A percentile compares a stretch with the other conserved stretches of the same genome.
These are phyloP conservation scores for Channa maculata DNA, from an alignment of 2,113 vertebrate species.

Conservation along the genomic window DNA sequence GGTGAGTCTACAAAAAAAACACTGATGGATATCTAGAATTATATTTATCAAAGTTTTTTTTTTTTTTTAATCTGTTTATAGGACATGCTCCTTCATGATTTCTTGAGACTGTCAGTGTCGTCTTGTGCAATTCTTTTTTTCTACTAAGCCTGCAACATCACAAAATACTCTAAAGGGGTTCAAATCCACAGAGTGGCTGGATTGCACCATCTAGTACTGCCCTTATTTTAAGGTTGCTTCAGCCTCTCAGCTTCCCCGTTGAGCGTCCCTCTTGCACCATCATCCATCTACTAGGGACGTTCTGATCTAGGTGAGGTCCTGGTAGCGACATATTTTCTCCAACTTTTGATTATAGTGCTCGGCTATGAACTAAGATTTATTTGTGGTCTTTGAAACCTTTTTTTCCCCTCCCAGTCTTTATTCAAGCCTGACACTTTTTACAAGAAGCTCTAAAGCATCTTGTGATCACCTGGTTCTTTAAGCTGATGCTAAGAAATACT, in stretches of 20 bases:
- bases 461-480: too few species aligned
- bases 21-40: too few species aligned
- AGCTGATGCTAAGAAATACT: too few species aligned
- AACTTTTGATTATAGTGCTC: neutral
- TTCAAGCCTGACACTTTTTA: too few species aligned
- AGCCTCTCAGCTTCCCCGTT: slow-evolving; percentile 10
- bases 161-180: slow-evolving; percentile 13
- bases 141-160: neutral
- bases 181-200: neutral
- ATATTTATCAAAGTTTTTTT: too few species aligned
- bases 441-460: too few species aligned
- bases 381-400: neutral
- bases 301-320: slow-evolving; percentile 24
- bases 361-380: neutral
- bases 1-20: neutral
- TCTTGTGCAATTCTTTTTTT: neutral
- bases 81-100: neutral
- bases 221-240: slow-evolving; percentile 24
- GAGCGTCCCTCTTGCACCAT: slow-evolving; percentile 14
- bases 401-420: too few species aligned
- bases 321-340: slow-evolving; percentile 3
- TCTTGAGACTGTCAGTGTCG: neutral
- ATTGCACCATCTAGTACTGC: neutral
- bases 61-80: too few species aligned
- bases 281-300: slow-evolving; percentile 47